phyloP scores from a whole-genome alignment of 2,888 invertebrate genomes.

The Nomada lathburiana region DNA sequence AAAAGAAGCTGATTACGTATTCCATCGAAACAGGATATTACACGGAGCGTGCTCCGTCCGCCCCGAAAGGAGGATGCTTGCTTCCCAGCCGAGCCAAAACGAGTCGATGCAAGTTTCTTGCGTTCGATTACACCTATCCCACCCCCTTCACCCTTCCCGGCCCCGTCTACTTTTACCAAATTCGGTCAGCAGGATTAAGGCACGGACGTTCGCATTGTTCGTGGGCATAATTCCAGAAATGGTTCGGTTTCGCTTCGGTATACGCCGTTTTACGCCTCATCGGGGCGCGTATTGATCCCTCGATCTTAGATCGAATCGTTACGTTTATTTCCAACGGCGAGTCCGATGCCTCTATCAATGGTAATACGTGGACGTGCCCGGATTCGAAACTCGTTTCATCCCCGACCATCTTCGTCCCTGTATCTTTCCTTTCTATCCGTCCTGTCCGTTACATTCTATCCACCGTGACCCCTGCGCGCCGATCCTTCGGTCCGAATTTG shows the following conservation, averaged over 20 bases:
- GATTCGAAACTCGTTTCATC: constrained; percentile 70
- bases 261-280: constrained; percentile 65
- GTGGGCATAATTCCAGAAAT: constrained; percentile 63
- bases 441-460: constrained; percentile 17
- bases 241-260: constrained; percentile 29
- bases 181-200: constrained; percentile 42
- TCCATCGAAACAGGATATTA: constrained; percentile 19
- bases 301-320: constrained; percentile 70
- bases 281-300: constrained; percentile 65
- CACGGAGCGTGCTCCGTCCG: background rate
- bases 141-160: background rate
- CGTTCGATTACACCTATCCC: background rate
- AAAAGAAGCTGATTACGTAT: constrained; percentile 27
- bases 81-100: background rate
- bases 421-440: constrained; percentile 7
- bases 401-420: constrained; percentile 40
- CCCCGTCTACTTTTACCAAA: constrained; percentile 20
- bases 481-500: constrained; percentile 55
- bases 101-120: background rate
- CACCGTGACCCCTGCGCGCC: background rate
- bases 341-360: constrained; percentile 65
- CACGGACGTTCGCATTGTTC: constrained; percentile 50
- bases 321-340: constrained; percentile 69
- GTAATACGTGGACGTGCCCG: constrained; percentile 74
- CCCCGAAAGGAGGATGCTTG: background rate